Conservation (phyloP, 2,888 invertebrate species). For the Spodoptera picta region DNA sequence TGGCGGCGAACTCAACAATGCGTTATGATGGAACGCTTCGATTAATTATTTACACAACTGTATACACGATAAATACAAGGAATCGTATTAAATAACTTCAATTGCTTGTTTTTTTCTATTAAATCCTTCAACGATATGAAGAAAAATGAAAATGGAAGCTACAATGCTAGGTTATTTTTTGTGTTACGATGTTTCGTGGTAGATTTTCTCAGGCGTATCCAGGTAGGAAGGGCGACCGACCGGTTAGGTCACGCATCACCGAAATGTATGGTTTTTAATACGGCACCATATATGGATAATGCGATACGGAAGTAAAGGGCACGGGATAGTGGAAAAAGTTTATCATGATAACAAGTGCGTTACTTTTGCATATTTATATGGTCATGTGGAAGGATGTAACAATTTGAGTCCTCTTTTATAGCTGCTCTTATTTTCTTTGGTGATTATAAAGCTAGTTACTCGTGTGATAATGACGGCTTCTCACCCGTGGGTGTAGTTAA, state of each 20-base stretch:
- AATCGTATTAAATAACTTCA: conserved; percentile 7
- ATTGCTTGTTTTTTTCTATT: conserved; percentile 1
- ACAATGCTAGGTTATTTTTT: conserved; percentile 23
- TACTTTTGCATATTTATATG: not conserved
- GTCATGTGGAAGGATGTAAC: not conserved
- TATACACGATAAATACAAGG: conserved; percentile 33
- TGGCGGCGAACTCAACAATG: conserved; percentile 28
- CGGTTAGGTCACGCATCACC: conserved; percentile 72
- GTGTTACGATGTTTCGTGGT: conserved; percentile 22
- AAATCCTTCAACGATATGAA: not conserved
- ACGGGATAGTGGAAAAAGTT: conserved; percentile 9
- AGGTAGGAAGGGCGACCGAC: conserved; percentile 63
- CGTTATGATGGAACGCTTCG: conserved; percentile 28
- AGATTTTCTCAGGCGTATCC: conserved; percentile 50
- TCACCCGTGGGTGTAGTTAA: too few species aligned
- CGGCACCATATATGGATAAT: conserved; percentile 21
- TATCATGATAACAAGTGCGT: not conserved
- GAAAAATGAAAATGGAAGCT: conserved; percentile 20
- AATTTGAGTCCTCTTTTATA: too few species aligned
- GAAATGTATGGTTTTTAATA: conserved; percentile 59
- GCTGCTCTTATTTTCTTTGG: too few species aligned
- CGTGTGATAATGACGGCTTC: too few species aligned
- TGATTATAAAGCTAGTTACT: too few species aligned
- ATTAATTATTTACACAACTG: conserved; percentile 30
- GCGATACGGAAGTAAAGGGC: conserved; percentile 45